phyloP scores from a whole-genome alignment of 64 coral and sea anemone species.

The Astreopora myriophthalma region DNA sequence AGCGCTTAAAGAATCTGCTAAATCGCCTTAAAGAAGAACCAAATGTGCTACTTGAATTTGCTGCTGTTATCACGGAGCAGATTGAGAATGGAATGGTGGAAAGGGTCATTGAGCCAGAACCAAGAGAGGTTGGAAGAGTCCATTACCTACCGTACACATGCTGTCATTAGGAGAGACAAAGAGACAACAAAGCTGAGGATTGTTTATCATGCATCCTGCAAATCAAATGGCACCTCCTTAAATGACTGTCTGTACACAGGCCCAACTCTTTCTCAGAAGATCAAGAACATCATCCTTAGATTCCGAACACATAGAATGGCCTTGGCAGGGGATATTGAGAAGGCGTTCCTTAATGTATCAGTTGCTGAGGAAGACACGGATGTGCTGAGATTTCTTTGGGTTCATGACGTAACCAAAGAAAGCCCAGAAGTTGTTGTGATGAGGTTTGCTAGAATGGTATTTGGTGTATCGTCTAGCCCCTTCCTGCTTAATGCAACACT shows the following conservation, averaged over 20 bases:
- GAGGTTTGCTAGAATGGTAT: conserved; percentile 43
- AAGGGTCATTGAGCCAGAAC: neutral
- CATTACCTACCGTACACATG: conserved; percentile 77
- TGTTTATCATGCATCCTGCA: no score
- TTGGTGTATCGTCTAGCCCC: conserved; percentile 24
- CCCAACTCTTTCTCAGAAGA: conserved; percentile 30
- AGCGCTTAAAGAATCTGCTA: no score
- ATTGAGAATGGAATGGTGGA: conserved; percentile 62
- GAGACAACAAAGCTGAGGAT: neutral
- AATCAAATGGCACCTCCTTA: conserved; percentile 24
- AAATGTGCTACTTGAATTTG: no score
- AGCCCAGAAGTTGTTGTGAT: neutral
- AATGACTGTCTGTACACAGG: conserved; percentile 71
- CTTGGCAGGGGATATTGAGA: conserved; percentile 51
- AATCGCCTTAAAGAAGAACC: no score
- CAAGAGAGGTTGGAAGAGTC: conserved; percentile 18
- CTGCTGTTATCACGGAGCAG: conserved; percentile 56
- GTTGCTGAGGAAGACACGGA: conserved; percentile 13
- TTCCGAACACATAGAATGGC: conserved; percentile 52
- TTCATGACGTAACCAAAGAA: neutral
- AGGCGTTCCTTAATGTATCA: conserved; percentile 58
- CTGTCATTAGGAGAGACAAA: conserved; percentile 55
- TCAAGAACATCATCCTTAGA: conserved; percentile 42
- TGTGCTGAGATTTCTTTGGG: conserved; percentile 47
- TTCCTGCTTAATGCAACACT: conserved; percentile 44